A percentile compares a stretch with the other conserved stretches of the same genome.
Conservation (phyloP, 2,797 vertebrate species). For the Cichlasoma orientale region DNA sequence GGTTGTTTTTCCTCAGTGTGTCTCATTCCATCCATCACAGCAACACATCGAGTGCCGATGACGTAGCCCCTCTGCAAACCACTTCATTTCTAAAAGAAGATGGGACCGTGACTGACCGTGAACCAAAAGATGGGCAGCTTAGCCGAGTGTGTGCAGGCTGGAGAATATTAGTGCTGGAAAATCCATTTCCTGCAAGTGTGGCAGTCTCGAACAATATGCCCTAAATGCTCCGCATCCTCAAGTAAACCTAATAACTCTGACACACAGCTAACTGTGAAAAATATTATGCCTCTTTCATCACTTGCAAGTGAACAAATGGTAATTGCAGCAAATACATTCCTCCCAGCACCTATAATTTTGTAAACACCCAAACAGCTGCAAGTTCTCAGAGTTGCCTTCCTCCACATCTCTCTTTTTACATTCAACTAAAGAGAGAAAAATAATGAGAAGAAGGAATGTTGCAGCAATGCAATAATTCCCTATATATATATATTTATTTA, state of each 20-base stretch:
- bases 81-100: conserved; percentile 38
- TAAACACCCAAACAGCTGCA: conserved; percentile 56
- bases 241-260: conserved; percentile 66
- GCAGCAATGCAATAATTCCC: not conserved
- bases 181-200: conserved; percentile 64
- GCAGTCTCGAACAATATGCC: conserved; percentile 65
- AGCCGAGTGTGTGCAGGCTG: conserved; percentile 24
- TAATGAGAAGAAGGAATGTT: not conserved
- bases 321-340: conserved; percentile 63
- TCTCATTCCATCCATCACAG: conserved; percentile 13
- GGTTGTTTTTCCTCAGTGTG: not conserved
- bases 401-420: conserved; percentile 1
- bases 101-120: conserved; percentile 42
- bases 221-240: conserved; percentile 60
- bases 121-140: conserved; percentile 37
- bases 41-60: conserved; percentile 1
- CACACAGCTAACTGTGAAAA: conserved; percentile 61
- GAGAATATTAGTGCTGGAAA: conserved; percentile 53
- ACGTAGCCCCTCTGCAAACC: conserved; percentile 12
- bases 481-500: not conserved
- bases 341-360: conserved; percentile 57
- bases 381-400: conserved; percentile 24
- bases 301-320: conserved; percentile 61
- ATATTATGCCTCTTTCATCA: conserved; percentile 58
- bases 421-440: not conserved